Conservation (phyloP, 2,888 invertebrate species). For the Petrolisthes cinctipes region DNA sequence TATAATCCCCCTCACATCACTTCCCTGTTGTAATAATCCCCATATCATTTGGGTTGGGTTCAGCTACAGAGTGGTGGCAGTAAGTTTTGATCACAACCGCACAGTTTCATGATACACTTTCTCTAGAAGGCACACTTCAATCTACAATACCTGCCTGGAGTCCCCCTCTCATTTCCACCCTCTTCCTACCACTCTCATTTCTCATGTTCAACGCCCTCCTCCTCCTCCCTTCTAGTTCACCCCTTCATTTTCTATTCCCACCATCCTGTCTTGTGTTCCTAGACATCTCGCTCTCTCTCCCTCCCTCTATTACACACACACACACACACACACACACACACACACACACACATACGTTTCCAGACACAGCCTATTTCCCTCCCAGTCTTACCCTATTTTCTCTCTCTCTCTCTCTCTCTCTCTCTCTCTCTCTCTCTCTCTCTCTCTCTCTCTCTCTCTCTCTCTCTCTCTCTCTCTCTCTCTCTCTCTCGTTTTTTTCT, state of each 20-base stretch:
- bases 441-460: constrained; percentile 8
- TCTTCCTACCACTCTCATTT: no score
- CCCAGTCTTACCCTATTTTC: background rate
- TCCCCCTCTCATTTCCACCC: background rate
- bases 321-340: constrained; percentile 7
- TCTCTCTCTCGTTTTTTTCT: constrained; percentile 18
- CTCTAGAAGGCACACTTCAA: background rate
- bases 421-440: constrained; percentile 18
- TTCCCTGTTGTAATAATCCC: no score
- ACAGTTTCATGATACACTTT: no score
- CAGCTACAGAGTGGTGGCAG: no score
- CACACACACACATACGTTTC: background rate
- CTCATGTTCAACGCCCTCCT: background rate
- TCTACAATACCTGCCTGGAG: background rate
- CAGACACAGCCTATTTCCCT: background rate
- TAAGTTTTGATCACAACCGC: no score
- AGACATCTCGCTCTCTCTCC: background rate
- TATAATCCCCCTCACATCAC: no score
- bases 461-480: constrained; percentile 15
- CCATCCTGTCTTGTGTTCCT: background rate
- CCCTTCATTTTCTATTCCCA: background rate
- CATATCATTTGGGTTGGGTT: no score
- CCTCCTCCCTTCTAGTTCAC: background rate
- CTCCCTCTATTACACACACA: background rate
- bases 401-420: constrained; percentile 4